Evolutionary conservation across 2,888 invertebrate genomes (phyloP), one percentile per base, ranked within the genome.

Genomic region (Mimas tiliae): DNA sequence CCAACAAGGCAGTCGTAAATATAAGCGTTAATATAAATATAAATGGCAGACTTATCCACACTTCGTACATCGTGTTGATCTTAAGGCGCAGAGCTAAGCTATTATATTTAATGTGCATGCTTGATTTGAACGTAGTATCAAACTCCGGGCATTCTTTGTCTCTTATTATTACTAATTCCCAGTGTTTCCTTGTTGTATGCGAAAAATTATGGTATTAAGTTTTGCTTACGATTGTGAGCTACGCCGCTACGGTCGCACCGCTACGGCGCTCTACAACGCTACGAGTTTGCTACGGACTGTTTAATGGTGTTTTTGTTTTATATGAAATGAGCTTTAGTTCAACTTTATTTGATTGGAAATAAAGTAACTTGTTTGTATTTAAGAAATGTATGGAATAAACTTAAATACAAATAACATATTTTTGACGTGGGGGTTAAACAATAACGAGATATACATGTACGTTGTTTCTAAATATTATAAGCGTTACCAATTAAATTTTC

Each of bases 121-220:
- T 91, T 90, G 91, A 93, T 93, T 93, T 93, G 93, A 93, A 92
- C 90, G 81, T 92, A 93, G 90, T 93, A 93, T 91, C 92, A 92
- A 93, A 93, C 90, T 93, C 92, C 70, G 84, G 70, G 82, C 91
- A 88, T 93, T 91, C 90, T 85, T 92, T 87, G 87, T 90, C 86
- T 87, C 85, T 87, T 84, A 84, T 88, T 89, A 89, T 90, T 85
- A 84, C 88, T 91, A 91, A 92, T 93, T 92, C 92, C 91, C 91
- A 89, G 85, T 86, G 84, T 88, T 87, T 88, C 83, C 88, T 89
- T 83, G 79, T 89, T 86, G 87, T 82, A 87, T 9, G 73, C 87
- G 87, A 87, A 82, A 76, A 77, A 75, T 77, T 80, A 90, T 90
- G 88, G 87, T 84, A 88, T 84, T 89, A 58, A 58, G 58, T 91